Conservation (phyloP, 2,888 invertebrate genomes). For the Pseudolycoriella hygida region DNA sequence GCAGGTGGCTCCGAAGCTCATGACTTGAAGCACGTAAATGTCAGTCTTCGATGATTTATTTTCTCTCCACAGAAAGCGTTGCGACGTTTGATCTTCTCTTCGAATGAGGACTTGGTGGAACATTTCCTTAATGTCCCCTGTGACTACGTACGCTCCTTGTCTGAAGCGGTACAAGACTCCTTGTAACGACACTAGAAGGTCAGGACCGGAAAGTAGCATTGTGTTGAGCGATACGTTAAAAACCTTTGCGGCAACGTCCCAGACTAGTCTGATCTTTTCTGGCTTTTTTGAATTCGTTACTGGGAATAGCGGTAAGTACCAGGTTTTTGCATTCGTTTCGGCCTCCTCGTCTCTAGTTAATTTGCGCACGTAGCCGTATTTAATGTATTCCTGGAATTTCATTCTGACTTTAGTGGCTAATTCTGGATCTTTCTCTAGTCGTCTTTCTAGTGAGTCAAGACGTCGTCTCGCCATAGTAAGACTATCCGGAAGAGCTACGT, state of each 20-base stretch:
- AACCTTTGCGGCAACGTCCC: no score
- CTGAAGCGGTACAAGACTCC: constrained; percentile 11
- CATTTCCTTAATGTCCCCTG: no score
- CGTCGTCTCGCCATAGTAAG: neutral
- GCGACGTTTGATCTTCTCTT: constrained; percentile 6
- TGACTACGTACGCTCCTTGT: constrained; percentile 8
- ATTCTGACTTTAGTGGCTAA: no score
- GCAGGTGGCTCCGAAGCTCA: neutral
- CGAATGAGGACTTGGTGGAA: constrained; percentile 8
- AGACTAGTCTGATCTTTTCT: constrained; percentile 14
- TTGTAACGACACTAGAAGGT: constrained; percentile 9
- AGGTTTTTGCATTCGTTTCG: constrained; percentile 7
- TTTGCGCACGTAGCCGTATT: no score
- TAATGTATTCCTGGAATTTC: constrained; percentile 8
- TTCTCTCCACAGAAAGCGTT: constrained; percentile 10
- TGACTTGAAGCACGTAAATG: neutral
- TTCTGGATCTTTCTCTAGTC: constrained; percentile 10
- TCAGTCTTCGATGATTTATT: neutral
- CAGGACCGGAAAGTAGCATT: no score
- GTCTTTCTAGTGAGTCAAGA: neutral
- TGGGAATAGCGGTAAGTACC: constrained; percentile 14
- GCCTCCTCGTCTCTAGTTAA: constrained; percentile 6
- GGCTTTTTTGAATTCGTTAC: constrained; percentile 14
- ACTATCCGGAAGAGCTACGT: neutral
- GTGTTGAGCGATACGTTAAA: constrained; percentile 13